Evolutionary conservation across 2,888 invertebrate species (phyloP), one percentile per base, ranked within the genome.

Genomic region (Eilema griseolum): DNA sequence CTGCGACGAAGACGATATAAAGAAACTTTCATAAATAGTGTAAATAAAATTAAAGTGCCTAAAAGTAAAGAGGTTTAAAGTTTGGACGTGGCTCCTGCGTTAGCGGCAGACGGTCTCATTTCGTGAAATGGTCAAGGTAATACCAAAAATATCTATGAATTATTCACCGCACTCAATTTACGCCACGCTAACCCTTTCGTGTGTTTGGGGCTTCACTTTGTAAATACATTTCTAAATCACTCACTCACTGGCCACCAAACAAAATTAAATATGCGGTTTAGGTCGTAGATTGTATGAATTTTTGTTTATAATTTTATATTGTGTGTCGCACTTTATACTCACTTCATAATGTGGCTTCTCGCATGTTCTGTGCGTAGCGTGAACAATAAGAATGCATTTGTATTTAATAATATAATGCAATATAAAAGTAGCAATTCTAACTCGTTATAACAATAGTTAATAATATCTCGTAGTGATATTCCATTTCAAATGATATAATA

Each of bases 111-210:
- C 89, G 82, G 87, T 87, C 90, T 88, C 90, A 90, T 91, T 90
- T 83, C 92, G 92, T 95, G 95, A 94, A 94, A 95, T 95, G 95
- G 95, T 95, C 93, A 95, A 95, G 95, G 95, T 95, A 95, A 95
- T 90, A 79, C 82, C 86, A 88, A 66, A 89, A 89, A 89, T 87
- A 85, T 88, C 81, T 89, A 90, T 93, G 90, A 92, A 92, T 92
- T 89, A 92, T 93, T 93, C 93, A 93, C 91, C 85, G 83, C 88
- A 90, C 89, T 89, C 87, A 89, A 89, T 90, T 89, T 88, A 90
- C 88, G 86, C 87, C 90, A 91, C 90, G 91, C 94, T 95, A 94
- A 94, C 93, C 93, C 90, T 90, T 89, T 86, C 89, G 89, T 93
- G 88, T 90, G 88, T 92, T 89, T 90, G 89, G 92, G 90, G 87